Percentiles rank a stretch among this genome's conserved stretches.
These are phyloP conservation scores for Thalassarche chlororhynchos DNA, from an alignment of 2,113 vertebrate species.

Conservation along the genomic window DNA sequence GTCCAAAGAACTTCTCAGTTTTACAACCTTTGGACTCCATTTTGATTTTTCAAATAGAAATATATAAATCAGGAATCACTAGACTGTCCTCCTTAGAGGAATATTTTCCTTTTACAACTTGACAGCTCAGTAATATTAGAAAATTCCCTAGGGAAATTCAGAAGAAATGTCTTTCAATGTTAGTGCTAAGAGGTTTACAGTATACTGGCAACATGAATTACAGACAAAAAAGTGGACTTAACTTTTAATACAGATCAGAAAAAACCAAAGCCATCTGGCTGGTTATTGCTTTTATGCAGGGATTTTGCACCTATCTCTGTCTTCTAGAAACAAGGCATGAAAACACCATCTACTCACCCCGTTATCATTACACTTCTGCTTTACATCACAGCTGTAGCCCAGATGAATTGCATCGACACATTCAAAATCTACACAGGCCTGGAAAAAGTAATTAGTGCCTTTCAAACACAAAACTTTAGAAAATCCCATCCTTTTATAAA, in stretches of 20 bases:
- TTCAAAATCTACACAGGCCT: constrained; percentile 81
- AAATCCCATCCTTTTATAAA: neutral
- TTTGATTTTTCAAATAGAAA: neutral
- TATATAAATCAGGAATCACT: neutral
- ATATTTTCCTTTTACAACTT: neutral
- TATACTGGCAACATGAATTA: neutral
- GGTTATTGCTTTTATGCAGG: neutral
- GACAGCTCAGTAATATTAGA: neutral
- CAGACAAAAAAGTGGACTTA: neutral
- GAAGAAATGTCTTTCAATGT: neutral
- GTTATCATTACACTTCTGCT: constrained; percentile 71
- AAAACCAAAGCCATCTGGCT: neutral
- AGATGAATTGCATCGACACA: constrained; percentile 80
- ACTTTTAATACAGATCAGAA: neutral
- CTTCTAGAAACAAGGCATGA: neutral
- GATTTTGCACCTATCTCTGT: neutral
- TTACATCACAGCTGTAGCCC: constrained; percentile 75
- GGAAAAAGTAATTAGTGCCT: neutral
- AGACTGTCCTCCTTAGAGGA: neutral
- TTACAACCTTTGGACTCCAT: neutral
- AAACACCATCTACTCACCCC: constrained; percentile 77
- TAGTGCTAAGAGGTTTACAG: neutral
- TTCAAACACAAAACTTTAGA: neutral
- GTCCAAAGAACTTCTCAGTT: neutral
- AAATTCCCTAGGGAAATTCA: neutral